Conservation (phyloP, 1,140 invertebrate species). For the Drosophila rhopaloa region DNA sequence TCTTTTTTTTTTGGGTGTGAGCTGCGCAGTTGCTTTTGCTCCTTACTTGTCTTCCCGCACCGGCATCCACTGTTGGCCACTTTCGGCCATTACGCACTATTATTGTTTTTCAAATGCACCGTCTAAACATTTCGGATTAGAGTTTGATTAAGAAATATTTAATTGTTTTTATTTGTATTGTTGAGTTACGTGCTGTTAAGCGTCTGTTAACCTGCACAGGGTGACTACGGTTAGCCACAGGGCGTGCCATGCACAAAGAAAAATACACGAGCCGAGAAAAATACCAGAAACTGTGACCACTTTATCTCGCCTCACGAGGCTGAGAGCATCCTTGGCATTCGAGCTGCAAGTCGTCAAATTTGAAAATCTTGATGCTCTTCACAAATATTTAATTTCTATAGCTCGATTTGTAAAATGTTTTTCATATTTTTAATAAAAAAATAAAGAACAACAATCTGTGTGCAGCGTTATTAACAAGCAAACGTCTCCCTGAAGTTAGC, state of each 20-base stretch:
- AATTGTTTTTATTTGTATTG: slow-evolving; percentile 54
- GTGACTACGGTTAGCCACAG: background rate
- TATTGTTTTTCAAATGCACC: slow-evolving; percentile 2
- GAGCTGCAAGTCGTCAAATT: too few relatives aligned
- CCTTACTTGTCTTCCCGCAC: slow-evolving; percentile 22
- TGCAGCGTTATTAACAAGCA: too few relatives aligned
- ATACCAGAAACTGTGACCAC: too few relatives aligned
- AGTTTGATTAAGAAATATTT: slow-evolving; percentile 26
- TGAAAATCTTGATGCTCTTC: too few relatives aligned
- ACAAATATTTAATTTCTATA: too few relatives aligned
- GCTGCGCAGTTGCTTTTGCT: slow-evolving; percentile 44
- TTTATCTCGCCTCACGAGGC: too few relatives aligned
- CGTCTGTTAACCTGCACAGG: slow-evolving; percentile 5
- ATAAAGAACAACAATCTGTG: too few relatives aligned
- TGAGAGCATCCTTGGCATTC: too few relatives aligned
- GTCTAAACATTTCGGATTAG: background rate
- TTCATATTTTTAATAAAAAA: too few relatives aligned
- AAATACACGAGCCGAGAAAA: too few relatives aligned
- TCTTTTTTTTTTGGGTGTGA: slow-evolving; percentile 65
- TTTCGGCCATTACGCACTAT: slow-evolving; percentile 1
- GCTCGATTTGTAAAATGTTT: too few relatives aligned
- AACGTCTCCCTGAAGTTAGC: too few relatives aligned
- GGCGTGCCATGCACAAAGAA: background rate
- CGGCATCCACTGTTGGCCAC: slow-evolving; percentile 11
- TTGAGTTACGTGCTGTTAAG: slow-evolving; percentile 9